phyloP scores from a whole-genome alignment of 1,140 invertebrate species.

The Bicyclus anynana region DNA sequence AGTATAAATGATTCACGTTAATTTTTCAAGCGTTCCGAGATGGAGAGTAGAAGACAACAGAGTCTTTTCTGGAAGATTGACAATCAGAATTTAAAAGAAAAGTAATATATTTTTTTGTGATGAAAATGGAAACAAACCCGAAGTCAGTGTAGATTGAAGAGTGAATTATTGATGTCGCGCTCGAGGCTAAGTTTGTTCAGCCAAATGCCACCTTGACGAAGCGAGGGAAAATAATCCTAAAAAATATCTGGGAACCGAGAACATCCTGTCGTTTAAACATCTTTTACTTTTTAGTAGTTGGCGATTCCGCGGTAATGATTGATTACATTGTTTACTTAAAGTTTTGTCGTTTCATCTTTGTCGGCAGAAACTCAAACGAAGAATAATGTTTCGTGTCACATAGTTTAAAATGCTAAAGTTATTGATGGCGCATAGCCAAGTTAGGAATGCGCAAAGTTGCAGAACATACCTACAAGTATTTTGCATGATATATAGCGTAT shows the following conservation, averaged over 20 bases:
- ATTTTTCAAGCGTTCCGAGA: no score
- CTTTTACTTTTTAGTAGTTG: constrained; percentile 48
- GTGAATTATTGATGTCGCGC: constrained; percentile 69
- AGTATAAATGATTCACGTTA: no score
- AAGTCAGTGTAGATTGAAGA: constrained; percentile 46
- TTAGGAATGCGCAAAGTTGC: no score
- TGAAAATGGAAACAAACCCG: constrained; percentile 40
- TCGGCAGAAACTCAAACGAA: neutral
- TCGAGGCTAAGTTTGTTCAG: constrained; percentile 62
- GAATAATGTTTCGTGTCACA: no score
- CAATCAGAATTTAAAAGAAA: neutral
- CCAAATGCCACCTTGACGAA: constrained; percentile 52
- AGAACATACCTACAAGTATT: no score
- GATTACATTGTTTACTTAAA: constrained; percentile 62
- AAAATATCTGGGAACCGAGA: constrained; percentile 51
- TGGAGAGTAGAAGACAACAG: no score
- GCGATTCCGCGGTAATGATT: constrained; percentile 60
- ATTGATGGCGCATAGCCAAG: no score
- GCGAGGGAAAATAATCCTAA: constrained; percentile 42
- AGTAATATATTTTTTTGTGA: neutral
- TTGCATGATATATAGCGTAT: no score
- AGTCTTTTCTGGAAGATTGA: no score
- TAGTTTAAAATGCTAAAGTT: neutral
- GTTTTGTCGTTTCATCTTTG: constrained; percentile 31
- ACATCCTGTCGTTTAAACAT: constrained; percentile 51